A percentile compares a stretch with the other conserved stretches of the same genome.
These are phyloP conservation scores for Acanthisitta chloris DNA, from an alignment of 2,113 vertebrate genomes.

Conservation along the genomic window DNA sequence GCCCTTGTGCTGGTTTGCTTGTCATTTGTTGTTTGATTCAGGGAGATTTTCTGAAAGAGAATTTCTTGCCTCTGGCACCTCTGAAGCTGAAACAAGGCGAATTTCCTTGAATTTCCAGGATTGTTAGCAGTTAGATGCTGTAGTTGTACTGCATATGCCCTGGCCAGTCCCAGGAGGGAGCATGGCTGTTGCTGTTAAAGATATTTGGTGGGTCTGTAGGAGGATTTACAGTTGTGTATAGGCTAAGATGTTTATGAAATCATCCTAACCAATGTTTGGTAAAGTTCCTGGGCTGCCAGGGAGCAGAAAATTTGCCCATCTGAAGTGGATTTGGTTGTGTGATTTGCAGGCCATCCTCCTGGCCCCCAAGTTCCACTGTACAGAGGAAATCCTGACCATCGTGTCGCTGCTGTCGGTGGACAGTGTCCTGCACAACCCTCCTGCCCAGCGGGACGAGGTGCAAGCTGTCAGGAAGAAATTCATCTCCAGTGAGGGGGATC, in stretches of 20 bases:
- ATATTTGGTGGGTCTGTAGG: not conserved
- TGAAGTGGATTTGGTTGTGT: not conserved
- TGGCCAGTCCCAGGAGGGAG: not conserved
- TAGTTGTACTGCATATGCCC: not conserved
- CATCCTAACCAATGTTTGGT: not conserved
- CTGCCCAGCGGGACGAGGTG: slow-evolving; percentile 86
- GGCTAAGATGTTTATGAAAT: not conserved
- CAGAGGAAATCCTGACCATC: slow-evolving; percentile 91
- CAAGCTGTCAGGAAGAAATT: slow-evolving; percentile 88
- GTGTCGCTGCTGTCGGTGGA: slow-evolving; percentile 92
- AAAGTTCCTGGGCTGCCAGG: not conserved
- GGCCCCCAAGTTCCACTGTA: slow-evolving; percentile 88
- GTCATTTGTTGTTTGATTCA: not conserved
- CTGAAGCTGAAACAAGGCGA: not conserved
- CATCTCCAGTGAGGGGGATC: slow-evolving; percentile 90
- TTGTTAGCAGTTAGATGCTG: not conserved
- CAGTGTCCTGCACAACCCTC: slow-evolving; percentile 89
- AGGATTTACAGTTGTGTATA: not conserved
- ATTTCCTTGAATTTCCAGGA: not conserved
- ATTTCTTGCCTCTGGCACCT: not conserved
- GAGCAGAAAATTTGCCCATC: not conserved
- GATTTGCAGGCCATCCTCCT: slow-evolving; percentile 86
- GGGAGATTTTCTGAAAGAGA: not conserved
- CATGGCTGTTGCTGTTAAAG: not conserved
- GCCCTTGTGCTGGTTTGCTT: not conserved